Evolutionary conservation across 2,797 vertebrate genomes (phyloP), one percentile per base, ranked within the genome.

Genomic region (Pantherophis alleghaniensis): DNA sequence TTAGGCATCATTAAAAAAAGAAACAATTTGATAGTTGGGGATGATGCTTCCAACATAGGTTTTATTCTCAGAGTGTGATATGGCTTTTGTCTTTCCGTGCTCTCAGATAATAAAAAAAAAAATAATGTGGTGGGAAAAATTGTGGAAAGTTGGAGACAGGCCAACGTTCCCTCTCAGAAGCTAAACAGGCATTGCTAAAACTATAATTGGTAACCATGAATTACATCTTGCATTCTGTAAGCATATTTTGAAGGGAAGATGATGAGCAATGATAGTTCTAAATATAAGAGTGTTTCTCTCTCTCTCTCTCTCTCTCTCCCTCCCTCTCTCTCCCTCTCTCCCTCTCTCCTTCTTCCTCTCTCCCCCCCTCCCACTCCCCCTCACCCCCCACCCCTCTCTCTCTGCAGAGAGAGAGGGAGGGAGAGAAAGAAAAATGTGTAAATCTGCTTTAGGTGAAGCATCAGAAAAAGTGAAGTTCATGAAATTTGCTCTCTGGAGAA

Each of bases 111-210:
- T 87, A 20, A 55, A 26, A 55, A 37, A 37, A 37, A 26, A 51
- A 93, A 32, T n/a, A 7, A 42, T 32, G 3, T 87, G 10, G 3
- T 87, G 10, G 32, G 93, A 89, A 94, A 92, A 89, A n/a, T 18
- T 66, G 3, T 69, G 1, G 0, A 28, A 12, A 42, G 1, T 0
- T 86, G 18, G 20, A 3, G 24, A 51, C 6, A 51, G 26, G 42
- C 57, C 28, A 20, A 20, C 4, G 3, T 86, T 90, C 22, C 11
- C 92, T 86, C 26, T 57, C 26, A 88, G 53, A 0, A 0, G 0
- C 69, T 94, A 57, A 91, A 93, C 95, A 93, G 66, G 74, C 60
- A 51, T 10, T n/a, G 51, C 14, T 90, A 91, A 10, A 92, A 13
- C 51, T 94, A 14, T 86, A 83, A 6, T 56, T 57, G 55, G 28